Evolutionary conservation across 2,113 vertebrate genomes (phyloP), one percentile per base, ranked within the genome.

Genomic region (Amphiprion percula): DNA sequence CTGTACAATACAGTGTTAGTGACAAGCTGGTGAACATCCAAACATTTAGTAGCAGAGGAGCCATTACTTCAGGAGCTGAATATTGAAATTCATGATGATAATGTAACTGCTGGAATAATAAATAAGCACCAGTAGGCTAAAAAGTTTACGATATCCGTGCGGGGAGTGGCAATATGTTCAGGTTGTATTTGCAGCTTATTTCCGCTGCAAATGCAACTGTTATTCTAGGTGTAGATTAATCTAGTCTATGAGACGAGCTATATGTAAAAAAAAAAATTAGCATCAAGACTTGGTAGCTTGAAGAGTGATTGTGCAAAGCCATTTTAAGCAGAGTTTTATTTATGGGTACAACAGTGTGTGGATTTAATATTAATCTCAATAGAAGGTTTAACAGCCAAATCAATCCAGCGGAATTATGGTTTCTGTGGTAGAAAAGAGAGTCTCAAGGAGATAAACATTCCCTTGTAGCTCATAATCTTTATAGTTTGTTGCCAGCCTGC

Each of bases 301-400:
- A 53, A 62, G 62, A 73, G 9, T 69, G 14, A 55, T 58, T 72
- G 16, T 21, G 15, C 37, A 71, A 53, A 78, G 41, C 15, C 23
- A 24, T 78, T 80, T 82, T 58, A 76, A 73, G 63, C 24, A 68
- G 47, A 21, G 26, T 4, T 63, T 63, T 60, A 79, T 79, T 81
- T 68, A 75, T 77, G 33, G 19, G 10, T 75, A 41, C 46, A 73
- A 39, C 8, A 63, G 49, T 49, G 1, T 73, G 73, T 46, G 50
- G 50, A 49, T 69, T 74, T 46, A 37, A 77, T 77, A 86, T 84
- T 80, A 72, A 80, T 86, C 79, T 82, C 64, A 85, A 53, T 74
- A 47, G 62, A 80, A 56, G 39, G 7, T 66, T 80, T 52, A 88
- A 82, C 21, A 74, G 82, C 59, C 62, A 26, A 64, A 82, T 87